These are phyloP conservation scores for Syrphus vitripennis DNA, from an alignment of 2,888 invertebrate genomes.

Conservation along the genomic window DNA sequence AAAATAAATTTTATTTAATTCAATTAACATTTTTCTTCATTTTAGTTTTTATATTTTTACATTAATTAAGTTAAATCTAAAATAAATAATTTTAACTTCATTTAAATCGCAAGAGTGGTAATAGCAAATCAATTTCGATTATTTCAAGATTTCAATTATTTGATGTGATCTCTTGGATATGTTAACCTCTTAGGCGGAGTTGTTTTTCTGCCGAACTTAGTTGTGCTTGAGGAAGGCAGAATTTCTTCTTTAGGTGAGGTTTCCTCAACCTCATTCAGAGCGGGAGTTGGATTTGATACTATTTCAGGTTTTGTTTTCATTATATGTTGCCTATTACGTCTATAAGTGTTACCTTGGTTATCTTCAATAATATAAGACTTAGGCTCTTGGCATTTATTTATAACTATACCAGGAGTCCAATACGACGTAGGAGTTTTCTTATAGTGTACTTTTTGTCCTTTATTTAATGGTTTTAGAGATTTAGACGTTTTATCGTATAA, in stretches of 20 bases:
- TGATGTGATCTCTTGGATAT: too few relatives aligned
- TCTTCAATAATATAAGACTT: constrained; percentile 38
- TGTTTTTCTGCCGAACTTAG: constrained; percentile 1
- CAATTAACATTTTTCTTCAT: too few relatives aligned
- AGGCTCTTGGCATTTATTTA: constrained; percentile 28
- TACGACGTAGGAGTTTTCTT: constrained; percentile 30
- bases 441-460: constrained; percentile 28
- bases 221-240: not conserved
- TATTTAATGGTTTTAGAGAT: constrained; percentile 19
- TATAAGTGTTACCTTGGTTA: not conserved
- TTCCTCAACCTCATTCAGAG: too few relatives aligned
- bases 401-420: constrained; percentile 30
- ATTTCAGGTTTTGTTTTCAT: not conserved
- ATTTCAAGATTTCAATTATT: too few relatives aligned
- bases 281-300: not conserved
- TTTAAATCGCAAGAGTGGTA: too few relatives aligned
- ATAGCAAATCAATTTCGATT: too few relatives aligned
- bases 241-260: too few relatives aligned
- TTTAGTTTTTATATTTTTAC: too few relatives aligned
- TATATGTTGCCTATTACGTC: constrained; percentile 39
- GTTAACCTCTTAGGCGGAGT: too few relatives aligned
- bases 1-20: too few relatives aligned
- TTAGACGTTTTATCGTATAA: constrained; percentile 13
- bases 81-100: too few relatives aligned
- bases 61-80: too few relatives aligned